Conservation (phyloP, 2,888 invertebrate genomes). For the Cheilosia pagana region DNA sequence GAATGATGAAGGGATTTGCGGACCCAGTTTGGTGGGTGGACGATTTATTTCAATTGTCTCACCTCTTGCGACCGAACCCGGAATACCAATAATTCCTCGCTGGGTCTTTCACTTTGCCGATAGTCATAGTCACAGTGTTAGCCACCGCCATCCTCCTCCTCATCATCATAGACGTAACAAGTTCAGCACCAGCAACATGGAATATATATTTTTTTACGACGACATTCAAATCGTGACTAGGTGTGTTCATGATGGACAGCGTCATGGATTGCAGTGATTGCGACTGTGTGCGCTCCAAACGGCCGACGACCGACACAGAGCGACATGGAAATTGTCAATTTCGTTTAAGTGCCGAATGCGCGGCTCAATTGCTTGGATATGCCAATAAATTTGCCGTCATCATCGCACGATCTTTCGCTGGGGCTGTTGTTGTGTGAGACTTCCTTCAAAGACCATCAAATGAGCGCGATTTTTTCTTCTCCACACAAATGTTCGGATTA, state of each 20-base stretch:
- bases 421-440: conserved; percentile 10
- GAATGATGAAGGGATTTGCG: conserved; percentile 48
- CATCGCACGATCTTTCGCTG: conserved; percentile 58
- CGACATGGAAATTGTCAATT: conserved; percentile 58
- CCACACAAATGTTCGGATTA: conserved; percentile 42
- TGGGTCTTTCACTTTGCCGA: conserved; percentile 40
- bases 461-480: conserved; percentile 17
- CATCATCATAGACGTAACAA: conserved; percentile 59
- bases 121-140: conserved; percentile 10
- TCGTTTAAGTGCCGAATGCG: conserved; percentile 62
- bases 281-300: conserved; percentile 37
- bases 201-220: conserved; percentile 37
- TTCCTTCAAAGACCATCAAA: conserved; percentile 43
- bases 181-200: conserved; percentile 47
- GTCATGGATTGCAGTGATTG: conserved; percentile 58
- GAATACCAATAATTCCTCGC: conserved; percentile 40
- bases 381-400: conserved; percentile 69
- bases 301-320: conserved; percentile 12
- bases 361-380: conserved; percentile 50
- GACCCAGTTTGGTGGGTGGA: not conserved
- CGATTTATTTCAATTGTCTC: conserved; percentile 53
- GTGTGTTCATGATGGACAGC: conserved; percentile 75
- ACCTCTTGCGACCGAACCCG: conserved; percentile 45
- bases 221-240: conserved; percentile 74
- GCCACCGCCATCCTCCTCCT: conserved; percentile 27